Evolutionary conservation across 2,888 invertebrate genomes (phyloP).

Genomic region (Drosophila algonquin): DNA sequence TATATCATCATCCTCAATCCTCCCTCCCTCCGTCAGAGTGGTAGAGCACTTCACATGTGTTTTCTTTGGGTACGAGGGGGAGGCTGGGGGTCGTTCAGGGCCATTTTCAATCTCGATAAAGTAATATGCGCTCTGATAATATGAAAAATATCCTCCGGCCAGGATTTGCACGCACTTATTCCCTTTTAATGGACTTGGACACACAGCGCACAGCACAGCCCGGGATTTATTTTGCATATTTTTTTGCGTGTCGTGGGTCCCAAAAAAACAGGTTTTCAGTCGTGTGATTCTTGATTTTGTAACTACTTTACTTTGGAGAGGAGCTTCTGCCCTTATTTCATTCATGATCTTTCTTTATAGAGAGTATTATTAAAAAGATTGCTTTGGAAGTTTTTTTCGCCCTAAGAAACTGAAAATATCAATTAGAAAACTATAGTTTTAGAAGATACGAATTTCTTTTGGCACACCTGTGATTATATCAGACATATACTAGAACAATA

Average conservation of each 20-base stretch:
- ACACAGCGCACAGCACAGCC: slow-evolving; percentile 2
- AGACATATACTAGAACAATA: no score
- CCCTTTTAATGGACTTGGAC: slow-evolving; percentile 74
- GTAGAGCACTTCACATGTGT: slow-evolving; percentile 52
- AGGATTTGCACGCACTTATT: slow-evolving; percentile 79
- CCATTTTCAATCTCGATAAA: slow-evolving; percentile 69
- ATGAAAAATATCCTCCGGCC: slow-evolving; percentile 72
- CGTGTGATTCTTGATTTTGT: not conserved
- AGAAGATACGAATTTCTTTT: no score
- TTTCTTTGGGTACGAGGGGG: slow-evolving; percentile 53
- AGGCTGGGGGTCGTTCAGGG: slow-evolving; percentile 11
- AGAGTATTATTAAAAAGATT: not conserved
- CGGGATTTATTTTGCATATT: slow-evolving; percentile 36
- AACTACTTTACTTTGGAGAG: slow-evolving; percentile 2
- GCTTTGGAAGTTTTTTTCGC: no score
- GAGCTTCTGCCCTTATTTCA: not conserved
- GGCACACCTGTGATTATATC: no score
- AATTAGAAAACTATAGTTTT: no score
- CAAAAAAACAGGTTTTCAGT: slow-evolving; percentile 32
- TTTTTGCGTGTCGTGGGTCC: slow-evolving; percentile 27
- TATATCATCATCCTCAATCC: slow-evolving; percentile 35
- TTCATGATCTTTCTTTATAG: not conserved
- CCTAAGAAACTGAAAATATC: no score
- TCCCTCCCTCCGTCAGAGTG: slow-evolving; percentile 17
- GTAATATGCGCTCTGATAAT: slow-evolving; percentile 76